Evolutionary conservation across 1,140 invertebrate species (phyloP).

Genomic region (Drosophila seguyi): DNA sequence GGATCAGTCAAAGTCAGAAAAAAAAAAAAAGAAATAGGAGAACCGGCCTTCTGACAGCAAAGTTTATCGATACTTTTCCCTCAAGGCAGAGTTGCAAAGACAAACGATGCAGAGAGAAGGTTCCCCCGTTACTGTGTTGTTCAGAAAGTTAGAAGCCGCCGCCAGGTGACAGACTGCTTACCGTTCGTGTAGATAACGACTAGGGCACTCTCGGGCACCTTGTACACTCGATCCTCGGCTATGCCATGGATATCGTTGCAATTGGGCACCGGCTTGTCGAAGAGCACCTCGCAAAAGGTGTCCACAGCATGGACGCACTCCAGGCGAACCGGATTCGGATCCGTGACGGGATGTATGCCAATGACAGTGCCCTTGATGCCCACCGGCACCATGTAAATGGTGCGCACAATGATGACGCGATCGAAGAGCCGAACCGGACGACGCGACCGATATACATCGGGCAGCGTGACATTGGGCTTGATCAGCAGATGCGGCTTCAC

Average conservation of each 20-base stretch:
- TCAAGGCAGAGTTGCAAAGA: neutral
- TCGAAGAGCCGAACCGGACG: slow-evolving; percentile 92
- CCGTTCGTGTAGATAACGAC: slow-evolving; percentile 55
- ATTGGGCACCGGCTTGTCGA: slow-evolving; percentile 66
- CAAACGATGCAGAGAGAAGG: too few species aligned
- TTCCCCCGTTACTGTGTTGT: neutral
- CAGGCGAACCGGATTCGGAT: slow-evolving; percentile 79
- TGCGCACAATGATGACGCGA: slow-evolving; percentile 91
- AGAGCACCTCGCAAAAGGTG: slow-evolving; percentile 75
- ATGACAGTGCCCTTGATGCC: slow-evolving; percentile 93
- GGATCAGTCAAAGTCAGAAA: neutral
- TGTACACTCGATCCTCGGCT: slow-evolving; percentile 72
- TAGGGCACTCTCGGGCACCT: slow-evolving; percentile 68
- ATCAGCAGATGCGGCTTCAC: slow-evolving; percentile 93
- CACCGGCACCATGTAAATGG: slow-evolving; percentile 90
- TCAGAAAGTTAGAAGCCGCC: neutral
- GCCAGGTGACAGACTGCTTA: too few species aligned
- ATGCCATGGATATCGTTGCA: slow-evolving; percentile 75
- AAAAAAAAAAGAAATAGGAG: too few species aligned
- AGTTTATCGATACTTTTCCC: neutral
- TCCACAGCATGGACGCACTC: slow-evolving; percentile 74
- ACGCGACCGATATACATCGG: slow-evolving; percentile 59
- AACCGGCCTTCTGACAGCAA: neutral
- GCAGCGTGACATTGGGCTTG: slow-evolving; percentile 86
- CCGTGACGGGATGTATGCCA: slow-evolving; percentile 87